phyloP scores from a whole-genome alignment of 1,140 invertebrate genomes.

The Aphelinus certus region DNA sequence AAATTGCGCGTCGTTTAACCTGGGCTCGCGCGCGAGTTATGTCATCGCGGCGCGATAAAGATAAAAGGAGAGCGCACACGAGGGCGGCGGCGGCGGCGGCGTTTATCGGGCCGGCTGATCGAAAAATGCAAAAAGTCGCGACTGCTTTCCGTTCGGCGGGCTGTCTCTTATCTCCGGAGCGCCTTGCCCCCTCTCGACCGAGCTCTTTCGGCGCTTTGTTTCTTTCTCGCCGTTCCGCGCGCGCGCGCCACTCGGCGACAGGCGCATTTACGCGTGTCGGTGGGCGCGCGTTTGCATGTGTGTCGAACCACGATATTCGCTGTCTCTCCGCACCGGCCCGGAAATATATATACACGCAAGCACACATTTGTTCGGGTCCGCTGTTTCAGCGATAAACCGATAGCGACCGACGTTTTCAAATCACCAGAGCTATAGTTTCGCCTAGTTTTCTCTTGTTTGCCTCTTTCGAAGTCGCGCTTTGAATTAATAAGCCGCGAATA shows the following conservation, averaged over 20 bases:
- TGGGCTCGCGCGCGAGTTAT: conserved; percentile 2
- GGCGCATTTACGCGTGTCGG: neutral
- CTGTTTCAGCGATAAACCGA: too few species aligned
- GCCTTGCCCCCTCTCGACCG: neutral
- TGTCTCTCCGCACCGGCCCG: too few species aligned
- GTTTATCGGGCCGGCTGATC: neutral
- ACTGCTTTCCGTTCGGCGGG: neutral
- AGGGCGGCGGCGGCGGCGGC: neutral
- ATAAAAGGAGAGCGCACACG: neutral
- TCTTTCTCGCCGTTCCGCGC: neutral
- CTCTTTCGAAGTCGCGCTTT: too few species aligned
- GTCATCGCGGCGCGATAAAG: conserved; percentile 7
- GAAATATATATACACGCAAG: too few species aligned
- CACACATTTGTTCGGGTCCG: too few species aligned
- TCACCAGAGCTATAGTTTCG: too few species aligned
- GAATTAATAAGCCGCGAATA: too few species aligned
- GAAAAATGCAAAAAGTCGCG: conserved; percentile 9
- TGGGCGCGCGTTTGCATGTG: neutral
- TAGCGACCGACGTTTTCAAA: too few species aligned
- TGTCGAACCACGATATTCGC: too few species aligned
- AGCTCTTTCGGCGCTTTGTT: neutral
- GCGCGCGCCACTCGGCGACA: neutral
- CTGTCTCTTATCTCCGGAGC: neutral
- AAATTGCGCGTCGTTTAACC: too few species aligned
- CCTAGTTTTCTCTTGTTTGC: too few species aligned